phyloP scores from a whole-genome alignment of 2,888 invertebrate genomes.

The Rhagonycha fulva region DNA sequence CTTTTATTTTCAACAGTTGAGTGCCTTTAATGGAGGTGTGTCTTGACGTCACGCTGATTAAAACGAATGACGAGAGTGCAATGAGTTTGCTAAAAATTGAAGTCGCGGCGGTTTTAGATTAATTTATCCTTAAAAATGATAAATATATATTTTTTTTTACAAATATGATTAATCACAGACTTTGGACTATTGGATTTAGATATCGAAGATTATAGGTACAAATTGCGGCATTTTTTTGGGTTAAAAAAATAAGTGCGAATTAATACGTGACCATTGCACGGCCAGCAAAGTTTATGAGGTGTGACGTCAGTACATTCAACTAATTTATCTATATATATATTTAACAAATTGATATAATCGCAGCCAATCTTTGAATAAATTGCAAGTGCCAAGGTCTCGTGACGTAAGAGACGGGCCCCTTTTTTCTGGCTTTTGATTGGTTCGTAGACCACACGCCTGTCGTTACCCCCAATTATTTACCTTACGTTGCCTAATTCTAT shows the following conservation, averaged over 20 bases:
- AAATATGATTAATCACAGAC: neutral
- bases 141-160: neutral
- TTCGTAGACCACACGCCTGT: neutral
- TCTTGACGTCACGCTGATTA: neutral
- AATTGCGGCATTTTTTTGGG: neutral
- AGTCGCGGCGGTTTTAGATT: neutral
- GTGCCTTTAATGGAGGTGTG: neutral
- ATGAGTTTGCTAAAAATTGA: neutral
- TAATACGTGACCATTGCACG: neutral
- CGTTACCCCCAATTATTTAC: neutral
- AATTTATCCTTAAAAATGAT: neutral
- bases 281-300: neutral
- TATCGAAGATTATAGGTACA: neutral
- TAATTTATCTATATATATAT: constrained; percentile 5
- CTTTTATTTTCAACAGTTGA: neutral
- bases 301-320: neutral
- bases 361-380: constrained; percentile 1
- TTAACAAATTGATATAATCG: constrained; percentile 9
- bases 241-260: neutral
- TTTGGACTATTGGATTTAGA: neutral
- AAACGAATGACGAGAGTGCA: neutral
- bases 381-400: constrained; percentile 11
- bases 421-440: constrained; percentile 1
- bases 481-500: constrained; percentile 2
- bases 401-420: constrained; percentile 11